Conservation (phyloP, 2,113 vertebrate genomes). For the Psettodes erumei region DNA sequence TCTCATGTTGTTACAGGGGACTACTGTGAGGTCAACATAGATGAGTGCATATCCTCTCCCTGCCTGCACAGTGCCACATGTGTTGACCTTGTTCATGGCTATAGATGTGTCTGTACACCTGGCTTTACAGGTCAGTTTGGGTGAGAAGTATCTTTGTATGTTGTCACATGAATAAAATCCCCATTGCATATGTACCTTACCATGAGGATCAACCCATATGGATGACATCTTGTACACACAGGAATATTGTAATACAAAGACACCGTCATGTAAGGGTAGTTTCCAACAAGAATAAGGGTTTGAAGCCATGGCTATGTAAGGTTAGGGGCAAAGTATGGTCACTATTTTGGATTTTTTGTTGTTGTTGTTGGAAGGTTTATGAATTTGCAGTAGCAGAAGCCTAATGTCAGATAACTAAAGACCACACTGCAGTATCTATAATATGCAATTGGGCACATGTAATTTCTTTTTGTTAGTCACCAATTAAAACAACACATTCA, state of each 20-base stretch:
- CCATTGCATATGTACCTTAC: background rate
- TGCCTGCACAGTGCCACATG: slow-evolving; percentile 82
- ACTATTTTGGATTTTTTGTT: background rate
- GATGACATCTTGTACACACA: too few relatives aligned
- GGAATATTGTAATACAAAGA: too few relatives aligned
- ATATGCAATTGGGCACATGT: background rate
- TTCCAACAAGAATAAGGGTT: too few relatives aligned
- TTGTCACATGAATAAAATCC: background rate
- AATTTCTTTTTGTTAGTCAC: background rate
- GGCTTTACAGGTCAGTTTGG: slow-evolving; percentile 83
- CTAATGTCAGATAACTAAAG: background rate
- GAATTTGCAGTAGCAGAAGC: background rate
- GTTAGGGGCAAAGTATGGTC: too few relatives aligned
- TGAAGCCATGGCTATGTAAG: too few relatives aligned
- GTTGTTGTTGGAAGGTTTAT: too few relatives aligned
- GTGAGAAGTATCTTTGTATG: background rate
- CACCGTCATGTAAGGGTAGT: background rate
- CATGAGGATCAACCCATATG: background rate
- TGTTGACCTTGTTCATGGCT: slow-evolving; percentile 78
- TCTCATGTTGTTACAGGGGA: slow-evolving; percentile 64
- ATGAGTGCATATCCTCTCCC: slow-evolving; percentile 83
- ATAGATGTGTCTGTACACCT: slow-evolving; percentile 75
- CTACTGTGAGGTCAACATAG: slow-evolving; percentile 84
- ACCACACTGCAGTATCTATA: background rate
- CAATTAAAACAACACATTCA: slow-evolving; percentile 5